Conservation (phyloP, 2,888 invertebrate species). For the Nezara viridula region DNA sequence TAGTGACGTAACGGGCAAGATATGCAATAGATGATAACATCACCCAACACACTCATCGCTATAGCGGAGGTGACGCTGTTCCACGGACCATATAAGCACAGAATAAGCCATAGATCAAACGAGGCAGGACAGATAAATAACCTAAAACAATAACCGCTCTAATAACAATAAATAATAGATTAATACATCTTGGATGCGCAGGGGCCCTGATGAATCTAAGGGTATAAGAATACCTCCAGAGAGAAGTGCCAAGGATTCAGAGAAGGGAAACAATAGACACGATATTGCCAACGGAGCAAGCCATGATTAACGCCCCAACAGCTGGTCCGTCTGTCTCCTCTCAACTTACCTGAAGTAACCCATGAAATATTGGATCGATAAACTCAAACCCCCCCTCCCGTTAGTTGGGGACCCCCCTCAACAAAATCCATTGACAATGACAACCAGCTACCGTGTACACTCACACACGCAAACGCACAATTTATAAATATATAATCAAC, state of each 20-base stretch:
- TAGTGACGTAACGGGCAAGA: background rate
- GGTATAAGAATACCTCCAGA: background rate
- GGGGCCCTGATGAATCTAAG: background rate
- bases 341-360: background rate
- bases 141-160: background rate
- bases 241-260: slow-evolving; percentile 8
- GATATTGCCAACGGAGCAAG: background rate
- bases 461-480: slow-evolving; percentile 1
- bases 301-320: background rate
- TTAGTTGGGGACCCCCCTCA: too few species aligned
- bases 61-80: background rate
- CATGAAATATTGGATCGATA: background rate
- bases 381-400: background rate
- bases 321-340: background rate
- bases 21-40: background rate
- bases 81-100: background rate
- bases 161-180: slow-evolving; percentile 21
- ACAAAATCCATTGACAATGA: background rate
- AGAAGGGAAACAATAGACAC: background rate
- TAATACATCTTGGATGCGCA: background rate
- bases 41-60: background rate
- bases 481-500: background rate
- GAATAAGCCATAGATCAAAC: background rate
- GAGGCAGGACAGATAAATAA: background rate
- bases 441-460: background rate